Evolutionary conservation across 1,140 invertebrate species (phyloP), one percentile per base, ranked within the genome.

Genomic region (Goniozus legneri): DNA sequence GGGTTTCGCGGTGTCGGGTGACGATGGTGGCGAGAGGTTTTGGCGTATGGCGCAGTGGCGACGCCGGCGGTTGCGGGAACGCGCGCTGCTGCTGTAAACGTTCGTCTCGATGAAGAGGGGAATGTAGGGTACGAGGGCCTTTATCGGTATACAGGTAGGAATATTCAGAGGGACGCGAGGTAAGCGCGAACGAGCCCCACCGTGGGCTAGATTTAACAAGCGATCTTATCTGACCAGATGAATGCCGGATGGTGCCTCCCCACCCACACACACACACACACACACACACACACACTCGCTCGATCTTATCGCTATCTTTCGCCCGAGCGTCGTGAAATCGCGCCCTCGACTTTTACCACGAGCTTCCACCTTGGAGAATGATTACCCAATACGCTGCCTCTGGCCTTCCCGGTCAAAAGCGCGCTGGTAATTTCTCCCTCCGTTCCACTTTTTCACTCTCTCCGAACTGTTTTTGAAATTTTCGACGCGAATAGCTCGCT

Each of bases 141-240:
- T 10, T 27, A 4, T 27, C 24, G 18, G 14, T 13, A 18, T 13
- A 18, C 8, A 15, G 10, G 34, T 15, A 18, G 33, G 10, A 15
- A 15, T 35, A 35, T 10, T 16, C 12, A 16, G 34, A 18, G 34
- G 16, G 18, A 36, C 13, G 34, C 13, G 13, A 58, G 57, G 57
- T 30, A 27, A 41, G 24, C 39, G 24, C 16, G 7, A 10, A 8
- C 18, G 18, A 10, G n/a, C 42, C 44, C 38, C 47, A 47, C 8
- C 14, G 40, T 42, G 41, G n/a, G 43, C 53, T 60, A 40, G 54
- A 47, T 62, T 62, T 62, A 62, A 62, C 59, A 58, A 62, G 59
- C 59, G 59, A 62, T 62, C 54, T 54, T 62, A 62, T 62, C 59
- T 58, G 47, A 31, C 33, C 59, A 56, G 51, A 61, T 62, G 59